Base-by-base conservation (phyloP, 1,140 invertebrate species). In the Platyura marginata region DNA sequence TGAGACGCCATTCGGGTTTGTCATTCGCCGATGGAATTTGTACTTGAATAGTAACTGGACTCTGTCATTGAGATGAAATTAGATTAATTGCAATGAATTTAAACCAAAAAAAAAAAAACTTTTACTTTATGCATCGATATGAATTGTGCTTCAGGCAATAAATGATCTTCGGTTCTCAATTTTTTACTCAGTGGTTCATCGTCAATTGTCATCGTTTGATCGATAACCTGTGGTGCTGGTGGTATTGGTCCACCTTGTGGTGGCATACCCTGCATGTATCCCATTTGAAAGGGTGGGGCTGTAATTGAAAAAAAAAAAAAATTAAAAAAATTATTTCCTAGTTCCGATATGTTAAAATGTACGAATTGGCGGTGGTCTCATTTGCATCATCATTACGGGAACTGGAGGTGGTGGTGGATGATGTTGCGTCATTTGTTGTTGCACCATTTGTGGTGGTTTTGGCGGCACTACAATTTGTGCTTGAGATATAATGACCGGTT, bases 1-100 rank as follows among this genome's bases (percentile, higher is more conserved):
- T 86, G n/a, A 98, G 66, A 49, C 89, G 87, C 92, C 92, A 97
- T 71, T 98, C 94, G 0, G 83, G 66, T 55, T 95, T 94, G 50
- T 97, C 90, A 0, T 79, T 69, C 55, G 81, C 72, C 52, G 81
- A 68, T 2, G 93, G 92, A 3, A 93, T 74, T 42, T 71, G 63
- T 15, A 93, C 76, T 51, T 79, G 81, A 46, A 93, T 70, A 29
- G 74, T 76, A 3, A 90, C 75, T 11, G 81, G 78, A 49, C 72
- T n/a, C n/a, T n/a, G n/a, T n/a, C n/a, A n/a, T n/a, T n/a, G n/a
- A n/a, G n/a, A n/a, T n/a, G n/a, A n/a, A n/a, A n/a, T n/a, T n/a
- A n/a, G n/a, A n/a, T n/a, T n/a, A n/a, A n/a, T n/a, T n/a, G n/a
- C n/a, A n/a, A n/a, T n/a, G n/a, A n/a, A n/a, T n/a, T n/a, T n/a